phyloP scores from a whole-genome alignment of 2,888 invertebrate species.

The Odontomyia ornata region DNA sequence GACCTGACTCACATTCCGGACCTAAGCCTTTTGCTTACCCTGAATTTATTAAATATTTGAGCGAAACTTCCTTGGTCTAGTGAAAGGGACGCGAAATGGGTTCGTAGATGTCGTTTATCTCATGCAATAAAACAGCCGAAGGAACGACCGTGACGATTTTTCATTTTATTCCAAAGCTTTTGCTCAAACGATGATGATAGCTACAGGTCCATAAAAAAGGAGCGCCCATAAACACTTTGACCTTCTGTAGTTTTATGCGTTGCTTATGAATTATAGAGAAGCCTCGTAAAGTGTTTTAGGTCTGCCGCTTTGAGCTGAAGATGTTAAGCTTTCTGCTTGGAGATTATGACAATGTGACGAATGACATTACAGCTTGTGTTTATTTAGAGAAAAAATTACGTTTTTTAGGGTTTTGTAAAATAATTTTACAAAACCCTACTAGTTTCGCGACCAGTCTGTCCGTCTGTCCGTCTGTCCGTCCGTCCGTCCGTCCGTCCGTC shows the following conservation, averaged over 20 bases:
- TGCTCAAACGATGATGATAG: not conserved
- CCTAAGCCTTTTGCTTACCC: not conserved
- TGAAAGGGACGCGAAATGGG: not conserved
- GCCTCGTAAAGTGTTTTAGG: not conserved
- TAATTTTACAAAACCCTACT: too few relatives aligned
- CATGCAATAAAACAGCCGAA: conserved; percentile 1
- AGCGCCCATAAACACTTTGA: conserved; percentile 2
- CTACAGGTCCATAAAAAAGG: conserved; percentile 18
- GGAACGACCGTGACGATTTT: conserved; percentile 2
- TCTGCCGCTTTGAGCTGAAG: not conserved
- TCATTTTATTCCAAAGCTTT: not conserved
- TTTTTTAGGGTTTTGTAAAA: too few relatives aligned
- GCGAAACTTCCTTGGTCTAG: not conserved
- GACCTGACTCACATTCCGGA: not conserved
- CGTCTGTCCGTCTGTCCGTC: too few relatives aligned
- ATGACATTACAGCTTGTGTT: not conserved
- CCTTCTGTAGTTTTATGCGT: conserved; percentile 9
- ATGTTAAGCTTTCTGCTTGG: not conserved
- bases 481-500: too few relatives aligned
- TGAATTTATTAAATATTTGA: conserved; percentile 25
- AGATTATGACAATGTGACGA: not conserved
- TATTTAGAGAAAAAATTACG: not conserved
- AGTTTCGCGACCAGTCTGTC: too few relatives aligned
- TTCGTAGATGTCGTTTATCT: not conserved
- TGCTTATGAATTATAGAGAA: not conserved